Conservation (phyloP, 1,140 invertebrate genomes). For the Thaumatotibia leucotreta region DNA sequence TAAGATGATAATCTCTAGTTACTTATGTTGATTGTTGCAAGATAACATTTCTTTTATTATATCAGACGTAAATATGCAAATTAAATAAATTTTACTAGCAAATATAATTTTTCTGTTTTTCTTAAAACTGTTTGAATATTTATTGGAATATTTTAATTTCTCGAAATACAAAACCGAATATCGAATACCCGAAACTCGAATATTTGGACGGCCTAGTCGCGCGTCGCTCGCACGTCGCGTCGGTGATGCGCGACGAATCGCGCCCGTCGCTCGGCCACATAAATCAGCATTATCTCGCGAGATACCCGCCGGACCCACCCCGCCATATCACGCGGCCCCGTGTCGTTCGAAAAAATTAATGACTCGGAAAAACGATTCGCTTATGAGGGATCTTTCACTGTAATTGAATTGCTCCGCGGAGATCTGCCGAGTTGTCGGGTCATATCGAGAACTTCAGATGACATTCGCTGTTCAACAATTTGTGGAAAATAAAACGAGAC, state of each 20-base stretch:
- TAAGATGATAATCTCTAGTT: too few relatives aligned
- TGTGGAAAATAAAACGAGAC: slow-evolving; percentile 4
- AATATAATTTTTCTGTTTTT: too few relatives aligned
- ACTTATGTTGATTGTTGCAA: too few relatives aligned
- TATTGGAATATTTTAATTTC: too few relatives aligned
- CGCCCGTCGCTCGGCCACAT: slow-evolving; percentile 61
- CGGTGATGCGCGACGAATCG: slow-evolving; percentile 69
- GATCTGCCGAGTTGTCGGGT: slow-evolving; percentile 61
- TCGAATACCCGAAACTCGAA: too few relatives aligned
- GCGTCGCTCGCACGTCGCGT: slow-evolving; percentile 51
- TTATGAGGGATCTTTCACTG: slow-evolving; percentile 75
- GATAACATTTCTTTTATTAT: too few relatives aligned
- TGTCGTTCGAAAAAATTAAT: slow-evolving; percentile 76
- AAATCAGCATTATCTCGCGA: slow-evolving; percentile 76
- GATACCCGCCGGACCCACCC: slow-evolving; percentile 71
- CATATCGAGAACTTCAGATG: slow-evolving; percentile 47
- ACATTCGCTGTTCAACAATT: slow-evolving; percentile 21
- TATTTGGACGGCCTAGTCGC: too few relatives aligned
- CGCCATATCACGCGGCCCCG: slow-evolving; percentile 65
- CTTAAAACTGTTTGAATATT: too few relatives aligned
- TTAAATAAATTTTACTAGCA: too few relatives aligned
- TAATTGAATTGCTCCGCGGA: slow-evolving; percentile 74
- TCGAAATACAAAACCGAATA: too few relatives aligned
- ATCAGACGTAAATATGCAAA: too few relatives aligned
- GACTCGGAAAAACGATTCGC: slow-evolving; percentile 75